Evolutionary conservation across 1,140 invertebrate species (phyloP).

Genomic region (Drosophila burlai): DNA sequence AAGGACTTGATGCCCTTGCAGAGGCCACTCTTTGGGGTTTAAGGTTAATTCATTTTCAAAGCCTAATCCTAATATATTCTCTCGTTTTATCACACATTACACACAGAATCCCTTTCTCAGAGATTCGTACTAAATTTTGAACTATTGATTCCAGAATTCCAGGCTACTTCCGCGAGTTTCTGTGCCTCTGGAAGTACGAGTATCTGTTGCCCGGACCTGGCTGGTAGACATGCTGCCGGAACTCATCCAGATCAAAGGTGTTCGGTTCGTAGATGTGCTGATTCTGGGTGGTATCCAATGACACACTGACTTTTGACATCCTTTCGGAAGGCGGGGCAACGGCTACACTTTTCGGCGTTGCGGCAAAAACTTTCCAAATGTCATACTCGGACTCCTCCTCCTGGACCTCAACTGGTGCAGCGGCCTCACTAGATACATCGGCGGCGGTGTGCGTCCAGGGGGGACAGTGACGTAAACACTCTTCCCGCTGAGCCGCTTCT

Average conservation of each 20-base stretch:
- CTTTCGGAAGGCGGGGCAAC: too few species aligned
- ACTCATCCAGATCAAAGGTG: conserved; percentile 43
- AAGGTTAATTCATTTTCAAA: background rate
- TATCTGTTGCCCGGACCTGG: conserved; percentile 49
- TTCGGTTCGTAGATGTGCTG: conserved; percentile 36
- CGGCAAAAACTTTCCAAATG: conserved; percentile 27
- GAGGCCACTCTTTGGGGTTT: background rate
- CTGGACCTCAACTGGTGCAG: background rate
- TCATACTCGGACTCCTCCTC: conserved; percentile 26
- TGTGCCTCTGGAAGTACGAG: conserved; percentile 30
- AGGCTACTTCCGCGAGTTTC: background rate
- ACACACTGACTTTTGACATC: background rate
- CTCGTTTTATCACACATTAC: too few species aligned
- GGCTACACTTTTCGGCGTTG: background rate
- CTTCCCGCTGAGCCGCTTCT: background rate
- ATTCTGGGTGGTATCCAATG: background rate
- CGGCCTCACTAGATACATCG: background rate
- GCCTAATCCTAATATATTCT: background rate
- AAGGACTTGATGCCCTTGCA: conserved; percentile 42
- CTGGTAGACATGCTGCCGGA: conserved; percentile 33
- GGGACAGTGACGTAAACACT: conserved; percentile 23
- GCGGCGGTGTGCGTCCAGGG: background rate
- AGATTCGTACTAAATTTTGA: conserved; percentile 4
- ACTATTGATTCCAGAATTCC: background rate
- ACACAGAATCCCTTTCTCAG: too few species aligned